Conservation (phyloP, 2,888 invertebrate species). For the Tanytarsus gracilentus region DNA sequence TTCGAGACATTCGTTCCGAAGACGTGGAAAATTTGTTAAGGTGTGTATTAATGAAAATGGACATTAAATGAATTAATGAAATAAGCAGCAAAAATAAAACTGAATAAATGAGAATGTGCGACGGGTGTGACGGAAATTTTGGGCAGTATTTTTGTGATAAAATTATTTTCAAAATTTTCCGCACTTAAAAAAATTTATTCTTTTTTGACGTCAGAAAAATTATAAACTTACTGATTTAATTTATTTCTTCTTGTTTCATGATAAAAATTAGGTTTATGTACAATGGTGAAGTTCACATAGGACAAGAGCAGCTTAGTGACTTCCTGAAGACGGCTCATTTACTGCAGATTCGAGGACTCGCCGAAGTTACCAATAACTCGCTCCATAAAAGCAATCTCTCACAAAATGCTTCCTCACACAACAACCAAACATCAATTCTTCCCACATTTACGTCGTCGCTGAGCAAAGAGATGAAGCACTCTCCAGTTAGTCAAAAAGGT, state of each 20-base stretch:
- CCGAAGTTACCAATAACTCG: slow-evolving; percentile 55
- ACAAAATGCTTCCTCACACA: slow-evolving; percentile 36
- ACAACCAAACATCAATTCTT: slow-evolving; percentile 7
- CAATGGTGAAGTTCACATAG: slow-evolving; percentile 83
- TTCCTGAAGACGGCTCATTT: slow-evolving; percentile 80
- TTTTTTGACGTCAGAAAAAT: no score
- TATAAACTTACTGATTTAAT: no score
- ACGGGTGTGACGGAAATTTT: no score
- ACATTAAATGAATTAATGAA: slow-evolving; percentile 25
- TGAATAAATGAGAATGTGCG: no score
- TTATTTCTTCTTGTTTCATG: no score
- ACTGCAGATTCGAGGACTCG: slow-evolving; percentile 76
- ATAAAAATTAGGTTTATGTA: slow-evolving; percentile 68
- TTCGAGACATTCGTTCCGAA: slow-evolving; percentile 74
- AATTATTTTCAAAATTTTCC: no score
- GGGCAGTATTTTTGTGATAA: no score
- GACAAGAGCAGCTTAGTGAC: slow-evolving; percentile 76
- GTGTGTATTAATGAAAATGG: slow-evolving; percentile 39
- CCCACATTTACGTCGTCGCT: slow-evolving; percentile 10
- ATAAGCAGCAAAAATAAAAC: no score
- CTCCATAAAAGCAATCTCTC: slow-evolving; percentile 52
- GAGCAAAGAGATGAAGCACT: slow-evolving; percentile 20
- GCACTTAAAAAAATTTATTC: no score
- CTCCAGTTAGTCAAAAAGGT: slow-evolving; percentile 28
- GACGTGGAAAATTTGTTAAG: slow-evolving; percentile 80